Evolutionary conservation across 2,797 vertebrate species (phyloP), one percentile per base, ranked within the genome.

Genomic region (Sardinella longiceps): DNA sequence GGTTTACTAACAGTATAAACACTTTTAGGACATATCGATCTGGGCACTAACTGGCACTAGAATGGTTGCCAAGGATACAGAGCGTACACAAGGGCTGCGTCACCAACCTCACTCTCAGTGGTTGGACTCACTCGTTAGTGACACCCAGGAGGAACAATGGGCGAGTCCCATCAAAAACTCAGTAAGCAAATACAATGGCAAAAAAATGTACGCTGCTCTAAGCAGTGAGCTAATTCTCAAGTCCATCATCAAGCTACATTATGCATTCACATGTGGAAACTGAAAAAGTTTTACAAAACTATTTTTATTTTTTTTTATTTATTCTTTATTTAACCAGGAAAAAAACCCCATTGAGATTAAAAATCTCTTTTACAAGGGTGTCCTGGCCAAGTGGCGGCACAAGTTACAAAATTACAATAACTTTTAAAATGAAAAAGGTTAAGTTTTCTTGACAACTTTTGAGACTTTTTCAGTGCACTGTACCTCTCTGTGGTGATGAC

Each of bases 401-500:
- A n/a, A n/a, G n/a, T n/a, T n/a, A n/a, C n/a, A n/a, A n/a, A n/a
- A n/a, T n/a, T n/a, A n/a, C n/a, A n/a, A n/a, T n/a, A n/a, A n/a
- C n/a, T 60, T 60, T 56, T 56, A 6, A 25, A 9, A 0, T 25
- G 25, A 25, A 60, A 60, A 60, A 5, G 9, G 23, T 25, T 0
- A n/a, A 25, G 10, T 60, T n/a, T 60, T 60, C 23, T 25, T 77
- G 15, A 43, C 2, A 43, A 43, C 23, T 1, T 39, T 33, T 23
- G 18, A 43, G 33, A 37, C 20, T 37, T 7, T 2, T n/a, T n/a
- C n/a, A n/a, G n/a, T n/a, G n/a, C n/a, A 18, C 5, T 43, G 70
- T 77, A 99, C 98, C 98, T 97, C 93, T 99, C 97, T 90, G 90
- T 91, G 80, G 90, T 93, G 86, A 95, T 90, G 87, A 88, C 87